A percentile compares a stretch with the other conserved stretches of the same genome.
Evolutionary conservation across 92 coral and sea anemone genomes (phyloP).

Genomic region (Metridium senile): DNA sequence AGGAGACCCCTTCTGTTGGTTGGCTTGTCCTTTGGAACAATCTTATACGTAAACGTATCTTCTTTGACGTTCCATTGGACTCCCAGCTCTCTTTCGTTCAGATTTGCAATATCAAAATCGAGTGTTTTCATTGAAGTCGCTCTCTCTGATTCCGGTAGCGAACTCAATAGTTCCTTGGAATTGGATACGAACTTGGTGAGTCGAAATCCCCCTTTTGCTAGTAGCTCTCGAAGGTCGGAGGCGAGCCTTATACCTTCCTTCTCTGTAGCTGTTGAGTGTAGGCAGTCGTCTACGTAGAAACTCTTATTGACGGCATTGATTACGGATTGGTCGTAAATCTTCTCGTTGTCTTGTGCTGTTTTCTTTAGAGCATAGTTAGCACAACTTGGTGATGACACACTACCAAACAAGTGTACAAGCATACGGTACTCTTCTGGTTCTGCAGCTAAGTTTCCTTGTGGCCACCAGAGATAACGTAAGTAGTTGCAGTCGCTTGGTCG

Average conservation of each 20-base stretch:
- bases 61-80: conserved; percentile 30
- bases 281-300: conserved; percentile 61
- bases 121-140: conserved; percentile 6
- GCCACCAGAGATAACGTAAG: conserved; percentile 60
- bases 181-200: conserved; percentile 48
- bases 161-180: conserved; percentile 21
- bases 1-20: conserved; percentile 35
- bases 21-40: conserved; percentile 5
- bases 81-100: conserved; percentile 32
- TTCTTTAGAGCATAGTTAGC: conserved; percentile 32
- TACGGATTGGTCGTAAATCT: conserved; percentile 6
- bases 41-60: conserved; percentile 26
- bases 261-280: conserved; percentile 25
- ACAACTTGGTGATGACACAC: too few species aligned
- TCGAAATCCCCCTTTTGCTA: conserved; percentile 46
- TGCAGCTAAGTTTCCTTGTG: conserved; percentile 24
- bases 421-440: conserved; percentile 50
- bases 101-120: background rate
- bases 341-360: conserved; percentile 44
- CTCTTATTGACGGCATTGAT: conserved; percentile 29
- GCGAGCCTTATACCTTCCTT: conserved; percentile 20
- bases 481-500: conserved; percentile 48
- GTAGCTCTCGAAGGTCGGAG: conserved; percentile 26
- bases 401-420: conserved; percentile 60
- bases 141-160: conserved; percentile 37